phyloP scores from a whole-genome alignment of 2,797 vertebrate species.

The Acanthurus leucopareius region DNA sequence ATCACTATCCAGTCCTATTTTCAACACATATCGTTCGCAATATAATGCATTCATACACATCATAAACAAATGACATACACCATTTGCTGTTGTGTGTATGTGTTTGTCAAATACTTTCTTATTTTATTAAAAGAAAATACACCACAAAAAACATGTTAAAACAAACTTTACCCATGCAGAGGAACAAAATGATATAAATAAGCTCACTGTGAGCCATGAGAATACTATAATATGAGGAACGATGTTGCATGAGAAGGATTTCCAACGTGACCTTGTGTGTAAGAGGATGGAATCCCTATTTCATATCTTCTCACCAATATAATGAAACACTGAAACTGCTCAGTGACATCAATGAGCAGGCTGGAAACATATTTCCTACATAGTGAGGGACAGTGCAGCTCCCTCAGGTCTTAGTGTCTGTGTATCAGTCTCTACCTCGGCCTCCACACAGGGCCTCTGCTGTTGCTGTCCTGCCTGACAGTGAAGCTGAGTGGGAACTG shows the following conservation, averaged over 20 bases:
- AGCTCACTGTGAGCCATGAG: conserved; percentile 9
- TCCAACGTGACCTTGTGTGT: background rate
- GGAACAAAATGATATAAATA: background rate
- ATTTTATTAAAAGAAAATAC: conserved; percentile 33
- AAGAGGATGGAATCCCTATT: background rate
- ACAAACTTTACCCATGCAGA: background rate
- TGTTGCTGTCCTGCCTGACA: conserved; percentile 69
- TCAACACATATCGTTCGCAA: background rate
- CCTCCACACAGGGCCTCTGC: conserved; percentile 79
- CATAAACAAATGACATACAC: background rate
- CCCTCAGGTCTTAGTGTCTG: conserved; percentile 70
- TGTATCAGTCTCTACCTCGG: conserved; percentile 85
- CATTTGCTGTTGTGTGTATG: too few species aligned
- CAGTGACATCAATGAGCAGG: conserved; percentile 49
- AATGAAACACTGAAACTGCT: conserved; percentile 74
- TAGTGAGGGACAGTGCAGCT: conserved; percentile 60
- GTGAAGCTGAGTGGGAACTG: conserved; percentile 50
- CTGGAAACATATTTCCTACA: conserved; percentile 84
- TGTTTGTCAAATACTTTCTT: conserved; percentile 11
- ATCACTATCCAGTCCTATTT: background rate
- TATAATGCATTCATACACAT: background rate
- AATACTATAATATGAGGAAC: background rate
- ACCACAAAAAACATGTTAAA: background rate
- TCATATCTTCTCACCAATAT: conserved; percentile 78
- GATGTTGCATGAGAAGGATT: background rate